Conservation (phyloP, 2,888 invertebrate genomes). For the Cyrtodaria siliqua region DNA sequence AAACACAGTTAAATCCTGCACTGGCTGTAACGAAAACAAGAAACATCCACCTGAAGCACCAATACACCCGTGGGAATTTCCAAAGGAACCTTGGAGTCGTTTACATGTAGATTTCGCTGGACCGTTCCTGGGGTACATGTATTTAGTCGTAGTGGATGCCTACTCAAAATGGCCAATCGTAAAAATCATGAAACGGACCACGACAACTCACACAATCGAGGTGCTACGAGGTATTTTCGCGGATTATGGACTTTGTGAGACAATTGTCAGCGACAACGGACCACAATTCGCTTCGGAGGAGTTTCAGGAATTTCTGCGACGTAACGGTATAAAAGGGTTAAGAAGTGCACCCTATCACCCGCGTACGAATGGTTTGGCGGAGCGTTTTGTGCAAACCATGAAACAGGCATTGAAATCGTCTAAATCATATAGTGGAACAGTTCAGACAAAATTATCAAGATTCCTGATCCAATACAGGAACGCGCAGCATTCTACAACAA, state of each 20-base stretch:
- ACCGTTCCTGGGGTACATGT: slow-evolving; percentile 76
- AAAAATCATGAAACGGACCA: slow-evolving; percentile 25
- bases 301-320: slow-evolving; percentile 11
- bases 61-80: slow-evolving; percentile 75
- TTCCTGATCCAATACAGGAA: slow-evolving; percentile 35
- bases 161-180: slow-evolving; percentile 86
- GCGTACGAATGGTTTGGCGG: slow-evolving; percentile 61
- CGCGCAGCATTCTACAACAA: slow-evolving; percentile 23
- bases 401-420: slow-evolving; percentile 55
- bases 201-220: slow-evolving; percentile 44
- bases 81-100: slow-evolving; percentile 81
- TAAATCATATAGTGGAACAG: slow-evolving; percentile 21
- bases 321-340: slow-evolving; percentile 61
- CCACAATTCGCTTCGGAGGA: slow-evolving; percentile 68
- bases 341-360: slow-evolving; percentile 25
- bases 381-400: slow-evolving; percentile 63
- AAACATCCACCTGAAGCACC: slow-evolving; percentile 62
- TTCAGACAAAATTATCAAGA: slow-evolving; percentile 30
- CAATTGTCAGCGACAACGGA: slow-evolving; percentile 81
- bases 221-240: no score
- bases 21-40: slow-evolving; percentile 38
- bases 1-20: slow-evolving; percentile 59
- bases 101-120: slow-evolving; percentile 86
- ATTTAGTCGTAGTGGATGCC: slow-evolving; percentile 84
- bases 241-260: slow-evolving; percentile 70